Percentiles rank a stretch among this genome's conserved stretches.
Evolutionary conservation across 2,888 invertebrate species (phyloP).

Genomic region (Hartigia nigra): DNA sequence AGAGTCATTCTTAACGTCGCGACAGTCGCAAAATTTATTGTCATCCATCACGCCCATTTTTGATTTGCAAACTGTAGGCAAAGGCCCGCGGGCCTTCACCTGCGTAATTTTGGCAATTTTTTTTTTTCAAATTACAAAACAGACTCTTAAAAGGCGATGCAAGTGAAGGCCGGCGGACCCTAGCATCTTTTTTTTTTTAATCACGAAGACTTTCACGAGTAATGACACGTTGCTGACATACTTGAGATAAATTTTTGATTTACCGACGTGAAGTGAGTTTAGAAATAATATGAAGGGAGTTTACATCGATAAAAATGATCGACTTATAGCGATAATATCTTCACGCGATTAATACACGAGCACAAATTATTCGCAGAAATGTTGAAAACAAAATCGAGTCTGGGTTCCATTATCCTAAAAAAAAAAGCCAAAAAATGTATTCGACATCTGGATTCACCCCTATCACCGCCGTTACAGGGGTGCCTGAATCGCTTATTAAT

Average conservation of each 20-base stretch:
- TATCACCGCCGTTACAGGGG: neutral
- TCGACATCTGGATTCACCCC: neutral
- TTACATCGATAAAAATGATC: neutral
- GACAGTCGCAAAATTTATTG: neutral
- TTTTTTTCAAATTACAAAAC: neutral
- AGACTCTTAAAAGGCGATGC: too few relatives aligned
- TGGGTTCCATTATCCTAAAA: neutral
- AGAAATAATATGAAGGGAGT: too few relatives aligned
- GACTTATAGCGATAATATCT: neutral
- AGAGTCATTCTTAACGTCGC: neutral
- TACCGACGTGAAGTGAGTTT: too few relatives aligned
- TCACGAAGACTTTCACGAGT: too few relatives aligned
- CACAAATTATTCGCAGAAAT: neutral
- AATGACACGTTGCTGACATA: too few relatives aligned
- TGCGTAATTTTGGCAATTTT: neutral
- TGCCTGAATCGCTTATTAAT: conserved; percentile 1
- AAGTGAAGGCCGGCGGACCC: too few relatives aligned
- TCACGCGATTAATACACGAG: neutral
- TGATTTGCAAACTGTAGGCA: neutral
- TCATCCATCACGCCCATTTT: too few relatives aligned
- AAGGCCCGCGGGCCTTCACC: neutral
- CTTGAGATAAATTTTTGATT: too few relatives aligned
- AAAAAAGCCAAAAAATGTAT: neutral
- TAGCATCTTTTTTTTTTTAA: too few relatives aligned
- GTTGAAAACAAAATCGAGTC: neutral